Evolutionary conservation across 2,113 vertebrate genomes (phyloP), one percentile per base, ranked within the genome.

Genomic region (Tichodroma muraria): DNA sequence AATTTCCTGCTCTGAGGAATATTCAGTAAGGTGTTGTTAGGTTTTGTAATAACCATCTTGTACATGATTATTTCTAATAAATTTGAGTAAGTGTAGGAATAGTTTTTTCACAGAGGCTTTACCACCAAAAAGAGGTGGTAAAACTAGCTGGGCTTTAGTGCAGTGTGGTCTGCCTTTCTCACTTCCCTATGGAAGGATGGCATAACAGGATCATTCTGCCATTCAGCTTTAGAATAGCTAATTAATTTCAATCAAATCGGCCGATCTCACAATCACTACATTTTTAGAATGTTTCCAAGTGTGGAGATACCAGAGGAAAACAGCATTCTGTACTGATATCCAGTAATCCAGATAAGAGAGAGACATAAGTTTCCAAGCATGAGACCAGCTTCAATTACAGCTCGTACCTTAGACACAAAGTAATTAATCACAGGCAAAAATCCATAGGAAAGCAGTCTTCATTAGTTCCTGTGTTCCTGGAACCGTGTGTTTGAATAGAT

Each of bases 341-440:
- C 27, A 50, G 35, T 75, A 75, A 80, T 80, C 21, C 25, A 57
- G 70, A 47, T 72, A 89, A 89, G 22, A 59, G 15, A 85, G 49
- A 89, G 49, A 64, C 8, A 2, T 10, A 54, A 30, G 19, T 76
- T 93, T 69, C 50, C 56, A 94, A 87, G 65, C 84, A 87, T 60
- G 40, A 95, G 53, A 93, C 65, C 49, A 85, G 53, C 70, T 87
- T 91, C 87, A 96, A 23, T 89, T 95, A 91, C 30, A 79, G 57
- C 61, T 84, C 42, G 0, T 77, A 57, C 76, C 59, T 90, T 77
- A 72, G 65, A 86, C 27, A 44, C 37, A 81, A 52, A 75, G 44
- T 61, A 76, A 85, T 96, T 87, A 89, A 94, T 91, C 70, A 79
- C 53, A 71, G 49, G 18, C 70, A 87, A 76, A 68, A 96, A 91